Conservation (phyloP, 2,113 vertebrate genomes). For the Sitta europaea region DNA sequence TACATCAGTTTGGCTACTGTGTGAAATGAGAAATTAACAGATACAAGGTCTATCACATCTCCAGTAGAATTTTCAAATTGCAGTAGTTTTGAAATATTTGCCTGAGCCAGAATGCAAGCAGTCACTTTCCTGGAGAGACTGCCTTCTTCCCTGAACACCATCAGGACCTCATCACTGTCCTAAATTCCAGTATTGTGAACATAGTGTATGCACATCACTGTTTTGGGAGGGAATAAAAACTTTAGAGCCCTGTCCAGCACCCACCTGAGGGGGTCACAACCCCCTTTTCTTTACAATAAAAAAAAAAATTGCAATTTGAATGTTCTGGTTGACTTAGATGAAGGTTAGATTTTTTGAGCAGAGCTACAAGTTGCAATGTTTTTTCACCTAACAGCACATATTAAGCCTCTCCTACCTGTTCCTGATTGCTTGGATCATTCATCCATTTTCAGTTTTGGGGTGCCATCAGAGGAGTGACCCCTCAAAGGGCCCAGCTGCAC, state of each 20-base stretch:
- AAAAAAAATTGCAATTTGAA: background rate
- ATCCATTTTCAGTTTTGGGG: background rate
- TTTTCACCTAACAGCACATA: background rate
- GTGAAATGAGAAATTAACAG: background rate
- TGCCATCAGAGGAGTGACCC: background rate
- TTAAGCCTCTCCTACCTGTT: background rate
- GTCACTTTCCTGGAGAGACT: background rate
- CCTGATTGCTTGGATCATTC: background rate
- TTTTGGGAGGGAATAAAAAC: background rate
- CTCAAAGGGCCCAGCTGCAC: background rate
- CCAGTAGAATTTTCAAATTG: background rate
- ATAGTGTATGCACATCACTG: no score
- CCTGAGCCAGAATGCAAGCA: background rate
- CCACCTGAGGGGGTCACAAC: accelerated
- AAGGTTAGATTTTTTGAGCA: background rate
- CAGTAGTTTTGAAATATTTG: background rate
- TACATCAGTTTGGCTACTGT: background rate
- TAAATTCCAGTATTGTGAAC: background rate
- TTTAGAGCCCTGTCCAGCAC: background rate
- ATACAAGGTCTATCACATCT: background rate
- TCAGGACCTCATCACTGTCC: background rate
- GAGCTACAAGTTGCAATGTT: background rate
- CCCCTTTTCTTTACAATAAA: background rate
- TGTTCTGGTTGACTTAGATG: background rate
- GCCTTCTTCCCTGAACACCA: no score